A percentile compares a stretch with the other conserved stretches of the same genome.
Evolutionary conservation across 30 jellyfish, hydroid and myxozoan genomes (phyloP).

Genomic region (Aurelia sp.): DNA sequence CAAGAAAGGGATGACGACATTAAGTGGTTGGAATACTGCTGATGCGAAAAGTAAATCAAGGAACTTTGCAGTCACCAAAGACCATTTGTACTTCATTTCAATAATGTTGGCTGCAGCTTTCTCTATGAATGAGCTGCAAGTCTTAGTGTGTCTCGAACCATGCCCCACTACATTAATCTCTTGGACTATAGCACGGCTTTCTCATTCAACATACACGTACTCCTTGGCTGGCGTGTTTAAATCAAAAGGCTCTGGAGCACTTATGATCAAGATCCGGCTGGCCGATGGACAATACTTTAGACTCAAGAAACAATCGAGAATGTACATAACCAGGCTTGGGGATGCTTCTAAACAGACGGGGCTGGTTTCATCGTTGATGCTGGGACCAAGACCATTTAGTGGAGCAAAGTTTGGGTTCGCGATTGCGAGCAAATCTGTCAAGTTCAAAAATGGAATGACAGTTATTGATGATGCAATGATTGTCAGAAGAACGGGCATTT

Average conservation of each 20-base stretch:
- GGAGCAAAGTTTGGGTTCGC: not conserved
- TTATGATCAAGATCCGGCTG: not conserved
- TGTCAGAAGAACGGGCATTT: conserved; percentile 43
- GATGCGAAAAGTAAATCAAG: conserved; percentile 1
- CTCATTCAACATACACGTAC: conserved; percentile 11
- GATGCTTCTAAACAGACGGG: not conserved
- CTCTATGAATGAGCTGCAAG: not conserved
- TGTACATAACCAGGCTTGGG: conserved; percentile 17
- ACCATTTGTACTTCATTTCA: conserved; percentile 13
- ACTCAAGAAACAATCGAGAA: conserved; percentile 17
- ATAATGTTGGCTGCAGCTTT: conserved; percentile 14
- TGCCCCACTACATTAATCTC: not conserved
- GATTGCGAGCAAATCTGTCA: not conserved
- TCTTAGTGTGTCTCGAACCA: not conserved
- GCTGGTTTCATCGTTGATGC: conserved; percentile 4
- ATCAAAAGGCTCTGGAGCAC: not conserved
- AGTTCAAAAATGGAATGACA: not conserved
- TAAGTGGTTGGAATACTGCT: not conserved
- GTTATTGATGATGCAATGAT: conserved; percentile 16
- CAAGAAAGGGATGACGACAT: not conserved
- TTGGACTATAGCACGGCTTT: conserved; percentile 7
- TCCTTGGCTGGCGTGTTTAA: conserved; percentile 25
- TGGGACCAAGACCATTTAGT: not conserved
- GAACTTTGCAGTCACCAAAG: not conserved
- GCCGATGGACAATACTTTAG: not conserved